These are phyloP conservation scores for Upupa epops DNA, from an alignment of 2,113 vertebrate genomes.

Conservation along the genomic window DNA sequence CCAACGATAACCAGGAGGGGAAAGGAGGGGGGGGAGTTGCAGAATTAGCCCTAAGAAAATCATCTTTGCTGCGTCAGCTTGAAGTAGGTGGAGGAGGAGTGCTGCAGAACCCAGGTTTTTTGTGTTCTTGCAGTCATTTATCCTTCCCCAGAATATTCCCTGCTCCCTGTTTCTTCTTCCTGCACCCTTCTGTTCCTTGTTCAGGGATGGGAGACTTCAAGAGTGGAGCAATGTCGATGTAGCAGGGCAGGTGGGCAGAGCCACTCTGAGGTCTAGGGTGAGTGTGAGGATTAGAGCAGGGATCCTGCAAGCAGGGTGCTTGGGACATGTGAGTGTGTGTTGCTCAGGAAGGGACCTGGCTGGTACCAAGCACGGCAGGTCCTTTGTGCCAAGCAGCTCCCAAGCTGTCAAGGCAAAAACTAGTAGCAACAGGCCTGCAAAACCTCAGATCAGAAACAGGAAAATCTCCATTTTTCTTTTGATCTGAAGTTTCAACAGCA, in stretches of 20 bases:
- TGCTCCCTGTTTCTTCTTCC: background rate
- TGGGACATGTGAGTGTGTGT: background rate
- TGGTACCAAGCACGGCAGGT: background rate
- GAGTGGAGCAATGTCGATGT: background rate
- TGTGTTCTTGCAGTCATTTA: constrained; percentile 3
- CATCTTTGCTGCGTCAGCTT: constrained; percentile 67
- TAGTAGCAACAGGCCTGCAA: constrained; percentile 60
- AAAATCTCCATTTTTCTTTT: constrained; percentile 59
- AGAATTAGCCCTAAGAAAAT: constrained; percentile 59
- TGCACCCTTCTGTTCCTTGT: rapidly evolving
- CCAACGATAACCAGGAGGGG: constrained; percentile 67
- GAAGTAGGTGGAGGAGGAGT: constrained; percentile 33
- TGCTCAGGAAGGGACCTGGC: background rate
- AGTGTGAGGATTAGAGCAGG: constrained; percentile 18
- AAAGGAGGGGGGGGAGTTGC: background rate
- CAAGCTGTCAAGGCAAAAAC: constrained; percentile 1
- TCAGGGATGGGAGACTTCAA: rapidly evolving
- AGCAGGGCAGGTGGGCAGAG: constrained; percentile 22
- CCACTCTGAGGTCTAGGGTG: background rate
- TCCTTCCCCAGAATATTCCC: background rate
- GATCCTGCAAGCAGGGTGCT: background rate
- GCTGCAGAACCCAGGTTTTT: constrained; percentile 23
- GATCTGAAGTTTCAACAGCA: constrained; percentile 49
- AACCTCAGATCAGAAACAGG: constrained; percentile 18
- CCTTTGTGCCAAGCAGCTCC: background rate